phyloP scores from a whole-genome alignment of 2,797 vertebrate genomes.

The Dryobates pubescens region DNA sequence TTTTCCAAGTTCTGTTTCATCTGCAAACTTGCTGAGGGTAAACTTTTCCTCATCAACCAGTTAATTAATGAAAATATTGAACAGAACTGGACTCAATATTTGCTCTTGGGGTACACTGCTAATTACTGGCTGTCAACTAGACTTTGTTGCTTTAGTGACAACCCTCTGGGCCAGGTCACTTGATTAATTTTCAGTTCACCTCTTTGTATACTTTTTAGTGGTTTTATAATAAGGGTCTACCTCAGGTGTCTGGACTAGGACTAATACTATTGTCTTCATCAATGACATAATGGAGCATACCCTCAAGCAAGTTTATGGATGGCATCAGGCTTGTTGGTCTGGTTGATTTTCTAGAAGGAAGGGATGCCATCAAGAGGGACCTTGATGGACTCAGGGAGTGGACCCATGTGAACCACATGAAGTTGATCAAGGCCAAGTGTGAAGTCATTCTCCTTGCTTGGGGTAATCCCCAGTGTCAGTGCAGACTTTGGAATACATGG shows the following conservation, averaged over 20 bases:
- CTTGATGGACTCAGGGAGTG: not conserved
- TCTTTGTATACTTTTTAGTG: not conserved
- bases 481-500: not conserved
- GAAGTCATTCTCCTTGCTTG: not conserved
- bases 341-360: not conserved
- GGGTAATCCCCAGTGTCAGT: not conserved
- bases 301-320: too few species aligned
- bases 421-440: not conserved
- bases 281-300: not conserved
- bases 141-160: not conserved
- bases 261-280: not conserved
- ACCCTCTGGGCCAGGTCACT: not conserved
- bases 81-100: not conserved
- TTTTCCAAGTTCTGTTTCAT: not conserved
- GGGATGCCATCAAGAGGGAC: too few species aligned
- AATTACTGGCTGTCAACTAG: not conserved
- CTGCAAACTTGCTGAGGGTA: not conserved
- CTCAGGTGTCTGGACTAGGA: not conserved
- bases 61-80: not conserved
- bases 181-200: not conserved
- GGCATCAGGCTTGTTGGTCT: too few species aligned
- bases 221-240: not conserved
- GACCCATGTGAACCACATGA: not conserved
- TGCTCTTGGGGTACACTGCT: not conserved
- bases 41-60: not conserved